Evolutionary conservation across 2,888 invertebrate genomes (phyloP).

Genomic region (Uloborus plumipes): DNA sequence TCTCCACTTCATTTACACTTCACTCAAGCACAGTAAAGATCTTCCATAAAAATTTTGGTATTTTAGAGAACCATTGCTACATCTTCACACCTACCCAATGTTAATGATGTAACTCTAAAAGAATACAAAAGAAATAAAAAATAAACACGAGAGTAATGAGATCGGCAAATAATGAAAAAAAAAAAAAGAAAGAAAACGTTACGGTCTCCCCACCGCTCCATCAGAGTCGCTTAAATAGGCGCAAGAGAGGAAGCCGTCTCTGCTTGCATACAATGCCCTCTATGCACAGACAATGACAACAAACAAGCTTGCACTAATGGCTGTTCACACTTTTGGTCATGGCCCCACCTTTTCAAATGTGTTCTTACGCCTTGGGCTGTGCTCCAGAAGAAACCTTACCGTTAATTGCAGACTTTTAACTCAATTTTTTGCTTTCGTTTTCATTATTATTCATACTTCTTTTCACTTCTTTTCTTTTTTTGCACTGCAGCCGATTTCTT

Average conservation of each 20-base stretch:
- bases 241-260: conserved; percentile 8
- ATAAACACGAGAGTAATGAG: background rate
- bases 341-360: conserved; percentile 23
- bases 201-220: no score
- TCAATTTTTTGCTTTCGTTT: conserved; percentile 7
- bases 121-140: conserved; percentile 7
- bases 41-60: no score
- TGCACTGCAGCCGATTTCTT: no score
- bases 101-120: conserved; percentile 14
- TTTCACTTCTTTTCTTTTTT: conserved; percentile 3
- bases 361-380: conserved; percentile 10
- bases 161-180: background rate
- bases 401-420: conserved; percentile 20
- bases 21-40: no score
- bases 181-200: conserved; percentile 5
- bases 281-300: conserved; percentile 24
- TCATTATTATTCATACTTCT: conserved; percentile 4
- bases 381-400: background rate
- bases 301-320: conserved; percentile 27
- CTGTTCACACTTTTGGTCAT: conserved; percentile 26
- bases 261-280: background rate
- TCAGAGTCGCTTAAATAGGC: conserved; percentile 12
- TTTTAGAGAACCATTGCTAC: no score
- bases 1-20: no score
- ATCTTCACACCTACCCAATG: no score